Percentiles rank a stretch among this genome's conserved stretches.
Evolutionary conservation across 2,888 invertebrate genomes (phyloP).

Genomic region (Hemicrepidius hirtus): DNA sequence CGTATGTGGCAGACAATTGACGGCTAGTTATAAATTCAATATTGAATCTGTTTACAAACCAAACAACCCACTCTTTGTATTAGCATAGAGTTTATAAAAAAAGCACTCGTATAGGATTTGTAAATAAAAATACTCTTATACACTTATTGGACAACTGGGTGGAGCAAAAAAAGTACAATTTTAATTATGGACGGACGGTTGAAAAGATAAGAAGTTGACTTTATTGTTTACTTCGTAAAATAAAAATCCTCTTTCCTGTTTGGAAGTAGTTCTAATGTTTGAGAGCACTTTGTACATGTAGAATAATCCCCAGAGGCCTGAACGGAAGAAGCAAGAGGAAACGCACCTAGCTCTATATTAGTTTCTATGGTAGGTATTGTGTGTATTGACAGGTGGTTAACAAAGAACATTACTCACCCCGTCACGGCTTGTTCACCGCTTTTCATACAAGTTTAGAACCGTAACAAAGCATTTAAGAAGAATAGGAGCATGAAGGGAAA

Average conservation of each 20-base stretch:
- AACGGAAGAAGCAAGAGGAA: neutral
- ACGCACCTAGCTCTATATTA: conserved; percentile 8
- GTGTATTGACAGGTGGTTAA: conserved; percentile 23
- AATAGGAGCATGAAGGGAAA: neutral
- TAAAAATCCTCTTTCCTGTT: neutral
- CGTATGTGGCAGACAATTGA: no score
- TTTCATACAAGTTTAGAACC: neutral
- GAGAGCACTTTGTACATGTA: neutral
- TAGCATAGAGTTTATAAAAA: no score
- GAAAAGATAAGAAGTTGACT: no score
- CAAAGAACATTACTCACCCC: conserved; percentile 21
- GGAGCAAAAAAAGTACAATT: no score
- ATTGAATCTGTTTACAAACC: no score
- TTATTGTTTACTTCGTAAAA: neutral
- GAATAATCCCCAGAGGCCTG: neutral
- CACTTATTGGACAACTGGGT: no score
- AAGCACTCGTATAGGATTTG: no score
- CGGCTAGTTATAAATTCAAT: no score
- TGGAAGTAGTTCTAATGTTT: neutral
- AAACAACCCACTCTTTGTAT: no score
- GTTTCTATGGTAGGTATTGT: conserved; percentile 11
- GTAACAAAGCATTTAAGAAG: conserved; percentile 7
- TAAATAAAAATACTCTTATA: no score
- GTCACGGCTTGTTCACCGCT: neutral
- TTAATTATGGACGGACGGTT: no score